Percentiles rank a stretch among this genome's conserved stretches.
Evolutionary conservation across 2,797 vertebrate species (phyloP).

Genomic region (Limnodromus scolopaceus): DNA sequence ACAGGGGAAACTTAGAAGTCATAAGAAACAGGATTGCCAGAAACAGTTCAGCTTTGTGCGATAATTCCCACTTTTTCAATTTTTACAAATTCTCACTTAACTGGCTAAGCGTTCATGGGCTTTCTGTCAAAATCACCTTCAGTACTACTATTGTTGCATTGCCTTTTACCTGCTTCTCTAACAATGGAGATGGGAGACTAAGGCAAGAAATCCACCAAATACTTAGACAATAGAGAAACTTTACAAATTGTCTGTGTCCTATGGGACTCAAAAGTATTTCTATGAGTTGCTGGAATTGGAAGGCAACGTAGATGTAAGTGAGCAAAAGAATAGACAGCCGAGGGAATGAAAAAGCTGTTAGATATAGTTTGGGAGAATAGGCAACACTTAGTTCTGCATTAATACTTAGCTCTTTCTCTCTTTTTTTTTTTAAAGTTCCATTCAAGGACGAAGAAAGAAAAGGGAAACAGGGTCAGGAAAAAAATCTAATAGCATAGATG

Average conservation of each 20-base stretch:
- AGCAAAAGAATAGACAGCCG: fast-evolving
- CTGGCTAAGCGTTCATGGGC: neutral
- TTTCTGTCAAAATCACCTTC: neutral
- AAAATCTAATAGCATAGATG: neutral
- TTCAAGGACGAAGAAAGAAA: neutral
- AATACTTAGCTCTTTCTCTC: neutral
- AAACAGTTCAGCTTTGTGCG: neutral
- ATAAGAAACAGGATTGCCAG: neutral
- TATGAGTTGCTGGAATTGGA: neutral
- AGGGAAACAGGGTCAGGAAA: neutral
- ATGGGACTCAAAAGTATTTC: neutral
- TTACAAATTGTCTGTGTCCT: neutral
- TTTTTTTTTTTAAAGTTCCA: neutral
- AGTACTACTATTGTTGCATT: neutral
- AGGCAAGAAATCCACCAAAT: neutral
- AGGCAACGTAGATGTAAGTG: neutral
- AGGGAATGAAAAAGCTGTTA: neutral
- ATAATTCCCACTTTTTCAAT: neutral
- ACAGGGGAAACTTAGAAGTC: neutral
- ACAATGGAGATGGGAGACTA: neutral
- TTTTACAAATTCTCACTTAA: neutral
- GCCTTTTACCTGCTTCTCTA: neutral
- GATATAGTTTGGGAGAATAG: neutral
- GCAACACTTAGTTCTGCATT: neutral
- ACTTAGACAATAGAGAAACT: neutral